phyloP scores from a whole-genome alignment of 1,140 invertebrate genomes.

The Caligus rogercresseyi region DNA sequence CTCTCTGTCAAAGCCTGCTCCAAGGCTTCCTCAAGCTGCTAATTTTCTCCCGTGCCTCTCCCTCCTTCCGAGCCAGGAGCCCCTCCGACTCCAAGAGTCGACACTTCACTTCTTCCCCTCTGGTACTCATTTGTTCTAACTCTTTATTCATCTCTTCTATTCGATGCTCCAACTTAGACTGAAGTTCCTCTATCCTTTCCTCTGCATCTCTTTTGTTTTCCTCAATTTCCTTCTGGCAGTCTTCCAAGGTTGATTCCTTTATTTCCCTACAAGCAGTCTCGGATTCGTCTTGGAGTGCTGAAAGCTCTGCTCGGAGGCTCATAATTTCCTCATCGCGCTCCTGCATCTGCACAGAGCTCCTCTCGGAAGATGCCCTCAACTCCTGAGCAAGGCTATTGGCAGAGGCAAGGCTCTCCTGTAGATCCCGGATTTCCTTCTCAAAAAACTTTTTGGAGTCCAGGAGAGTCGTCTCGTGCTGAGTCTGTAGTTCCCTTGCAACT shows the following conservation, averaged over 20 bases:
- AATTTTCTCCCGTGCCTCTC: background rate
- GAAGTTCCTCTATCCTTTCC: background rate
- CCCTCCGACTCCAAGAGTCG: background rate
- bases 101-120: background rate
- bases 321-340: background rate
- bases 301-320: background rate
- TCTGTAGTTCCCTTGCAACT: background rate
- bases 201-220: background rate
- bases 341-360: background rate
- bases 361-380: background rate
- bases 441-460: background rate
- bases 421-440: background rate
- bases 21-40: conserved; percentile 11
- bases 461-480: background rate
- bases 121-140: background rate
- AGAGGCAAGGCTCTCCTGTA: background rate
- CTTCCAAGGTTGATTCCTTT: conserved; percentile 3
- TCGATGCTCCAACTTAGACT: background rate
- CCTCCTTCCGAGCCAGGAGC: background rate
- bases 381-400: background rate
- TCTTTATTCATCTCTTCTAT: conserved; percentile 7
- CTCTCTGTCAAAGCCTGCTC: conserved; percentile 17
- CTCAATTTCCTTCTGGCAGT: background rate
- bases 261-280: background rate
- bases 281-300: background rate